phyloP scores from a whole-genome alignment of 2,797 vertebrate genomes.

The Microctenopoma steveboyesi region DNA sequence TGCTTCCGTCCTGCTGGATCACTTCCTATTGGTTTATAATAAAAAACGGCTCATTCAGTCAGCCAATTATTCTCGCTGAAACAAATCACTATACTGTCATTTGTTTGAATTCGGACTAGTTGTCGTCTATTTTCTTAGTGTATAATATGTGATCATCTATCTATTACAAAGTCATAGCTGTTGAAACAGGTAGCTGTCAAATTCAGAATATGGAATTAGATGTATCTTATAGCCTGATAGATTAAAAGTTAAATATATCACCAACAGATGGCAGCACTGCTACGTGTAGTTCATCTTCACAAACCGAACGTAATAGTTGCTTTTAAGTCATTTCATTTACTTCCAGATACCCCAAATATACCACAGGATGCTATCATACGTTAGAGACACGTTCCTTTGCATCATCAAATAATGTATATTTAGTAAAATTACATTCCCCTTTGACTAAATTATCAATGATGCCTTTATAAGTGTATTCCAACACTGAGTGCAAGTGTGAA shows the following conservation, averaged over 20 bases:
- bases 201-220: not conserved
- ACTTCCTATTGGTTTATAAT: conserved; percentile 51
- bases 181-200: not conserved
- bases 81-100: not conserved
- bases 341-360: too few relatives aligned
- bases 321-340: too few relatives aligned
- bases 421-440: too few relatives aligned
- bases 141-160: not conserved
- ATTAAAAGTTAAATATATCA: not conserved
- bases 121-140: not conserved
- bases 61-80: conserved; percentile 19
- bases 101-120: not conserved
- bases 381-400: too few relatives aligned
- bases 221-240: not conserved
- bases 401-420: too few relatives aligned
- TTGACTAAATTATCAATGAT: too few relatives aligned
- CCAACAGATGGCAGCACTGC: conserved; percentile 25
- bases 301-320: too few relatives aligned
- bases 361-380: too few relatives aligned
- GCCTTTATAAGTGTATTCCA: too few relatives aligned
- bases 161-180: not conserved
- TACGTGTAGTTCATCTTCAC: not conserved
- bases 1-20: conserved; percentile 41
- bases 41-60: conserved; percentile 5
- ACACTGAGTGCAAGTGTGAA: not conserved